Base-by-base conservation (phyloP, 2,113 vertebrate genomes). In the Pao palembangensis region DNA sequence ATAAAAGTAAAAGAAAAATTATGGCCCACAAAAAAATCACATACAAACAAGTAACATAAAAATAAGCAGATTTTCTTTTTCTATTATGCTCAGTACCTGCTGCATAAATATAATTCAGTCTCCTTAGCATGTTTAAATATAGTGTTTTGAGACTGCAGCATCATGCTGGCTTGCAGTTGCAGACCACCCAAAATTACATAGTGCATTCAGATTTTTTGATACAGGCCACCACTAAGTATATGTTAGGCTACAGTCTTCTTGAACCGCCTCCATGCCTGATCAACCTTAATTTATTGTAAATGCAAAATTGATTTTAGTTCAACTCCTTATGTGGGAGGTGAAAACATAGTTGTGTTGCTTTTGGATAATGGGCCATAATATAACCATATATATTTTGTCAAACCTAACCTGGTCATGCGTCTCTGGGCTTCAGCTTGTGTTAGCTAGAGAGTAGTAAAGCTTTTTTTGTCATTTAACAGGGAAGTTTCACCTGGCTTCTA, bases 401-500 rank as follows among this genome's bases (percentile, higher is more conserved):
- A 1, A 38, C 10, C 10, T 38, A 38, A 11, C 34, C 34, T 11
- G 34, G 11, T 38, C 10, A 38, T 38, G 34, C 2, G 34, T 38
- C 34, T 38, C 34, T 38, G 34, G 34, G 34, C 34, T 38, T 38
- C 34, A 38, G 34, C 34, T 12, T 1, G 34, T 12, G 1, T 12
- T 38, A 12, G 34, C 34, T 38, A 12, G 8, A 38, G 34, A 38
- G 34, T 56, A 10, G 10, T 59, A 12, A 62, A 7, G 11, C 8
- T 21, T 47, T 55, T 72, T 65, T 58, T 20, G 23, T 60, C n/a
- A 64, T 74, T 50, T 0, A 84, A 61, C 75, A 99, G 96, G 97
- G 61, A 98, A 94, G 76, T 97, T 98, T 73, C 95, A 99, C 79
- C 88, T 99, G 73, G 90, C 91, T 80, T 95, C 95, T 8, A 98